A percentile compares a stretch with the other conserved stretches of the same genome.
phyloP scores from a whole-genome alignment of 2,113 vertebrate genomes.

The Tachysurus fulvidraco region DNA sequence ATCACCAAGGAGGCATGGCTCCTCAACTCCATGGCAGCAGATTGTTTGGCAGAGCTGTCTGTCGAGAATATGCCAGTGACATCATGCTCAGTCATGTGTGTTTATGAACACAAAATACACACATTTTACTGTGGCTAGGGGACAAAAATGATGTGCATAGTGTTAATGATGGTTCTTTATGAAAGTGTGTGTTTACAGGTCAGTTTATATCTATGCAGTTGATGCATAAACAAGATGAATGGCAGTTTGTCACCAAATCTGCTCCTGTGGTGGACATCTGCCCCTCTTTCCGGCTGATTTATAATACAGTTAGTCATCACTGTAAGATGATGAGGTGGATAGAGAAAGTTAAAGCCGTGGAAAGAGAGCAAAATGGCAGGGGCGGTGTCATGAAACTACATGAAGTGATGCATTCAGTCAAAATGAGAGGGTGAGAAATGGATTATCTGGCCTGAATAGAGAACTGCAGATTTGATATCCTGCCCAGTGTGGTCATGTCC shows the following conservation, averaged over 20 bases:
- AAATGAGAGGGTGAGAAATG: conserved; percentile 17
- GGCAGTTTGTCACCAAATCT: conserved; percentile 31
- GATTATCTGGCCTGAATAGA: neutral
- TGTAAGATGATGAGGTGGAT: neutral
- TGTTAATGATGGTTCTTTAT: neutral
- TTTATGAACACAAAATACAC: conserved; percentile 3
- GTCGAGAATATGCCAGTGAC: conserved; percentile 37
- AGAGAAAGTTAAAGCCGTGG: neutral
- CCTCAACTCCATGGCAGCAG: conserved; percentile 46
- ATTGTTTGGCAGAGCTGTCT: conserved; percentile 50
- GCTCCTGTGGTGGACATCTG: conserved; percentile 49
- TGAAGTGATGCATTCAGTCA: neutral
- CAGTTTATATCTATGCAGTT: neutral
- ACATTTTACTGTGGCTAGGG: neutral
- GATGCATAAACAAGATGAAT: conserved; percentile 1
- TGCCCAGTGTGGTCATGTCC: neutral
- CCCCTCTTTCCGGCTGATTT: conserved; percentile 35
- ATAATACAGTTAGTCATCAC: neutral
- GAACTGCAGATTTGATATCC: conserved; percentile 19
- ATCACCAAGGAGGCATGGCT: conserved; percentile 28
- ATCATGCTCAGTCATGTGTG: conserved; percentile 21
- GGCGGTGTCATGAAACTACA: neutral
- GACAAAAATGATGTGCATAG: neutral
- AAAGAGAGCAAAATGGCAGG: neutral
- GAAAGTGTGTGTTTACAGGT: neutral